Base-by-base conservation (phyloP, 2,113 vertebrate genomes). In the Petaurus breviceps region DNA sequence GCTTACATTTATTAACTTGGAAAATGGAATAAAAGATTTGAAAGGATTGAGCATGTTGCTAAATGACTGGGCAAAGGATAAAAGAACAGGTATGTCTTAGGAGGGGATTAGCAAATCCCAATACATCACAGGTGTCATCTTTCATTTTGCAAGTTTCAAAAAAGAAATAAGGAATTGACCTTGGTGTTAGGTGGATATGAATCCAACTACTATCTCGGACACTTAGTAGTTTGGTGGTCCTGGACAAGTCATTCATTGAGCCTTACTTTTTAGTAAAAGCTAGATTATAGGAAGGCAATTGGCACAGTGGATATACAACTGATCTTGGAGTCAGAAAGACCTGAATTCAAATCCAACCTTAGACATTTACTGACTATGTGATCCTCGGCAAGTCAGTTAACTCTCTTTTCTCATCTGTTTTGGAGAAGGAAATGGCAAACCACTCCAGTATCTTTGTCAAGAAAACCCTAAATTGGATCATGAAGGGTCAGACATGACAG, bases 1-100 rank as follows among this genome's bases (percentile, higher is more conserved):
- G 52, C 91, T 96, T 89, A 55, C 90, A 77, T 92, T 89, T 94
- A 94, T 46, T 89, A 93, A 90, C 91, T 3, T 54, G 46, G 92
- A 94, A 68, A 57, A 49, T 91, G 7, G 91, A 97, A 96, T 43
- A n/a, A 77, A 77, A 7, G 16, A 77, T 77, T n/a, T 77, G 7
- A 84, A 84, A 43, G n/a, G n/a, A 84, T 22, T 84, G 68, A 22
- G 2, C 22, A 43, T 22, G 37, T 84, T 84, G 68, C n/a, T 43
- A 84, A 84, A 84, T 84, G 5, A 8, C n/a, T 23, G 2, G 37
- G 68, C 68, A n/a, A 23, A 23, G n/a, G 68, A 23, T 43, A 16
- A 84, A 43, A 43, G 19, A 84, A 84, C 19, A 22, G 68, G 68
- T 84, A 43, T 23, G 16, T 43, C n/a, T 43, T 22, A 84, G 19